Base-by-base conservation (phyloP, 2,888 invertebrate species). In the Brachycybe producta region DNA sequence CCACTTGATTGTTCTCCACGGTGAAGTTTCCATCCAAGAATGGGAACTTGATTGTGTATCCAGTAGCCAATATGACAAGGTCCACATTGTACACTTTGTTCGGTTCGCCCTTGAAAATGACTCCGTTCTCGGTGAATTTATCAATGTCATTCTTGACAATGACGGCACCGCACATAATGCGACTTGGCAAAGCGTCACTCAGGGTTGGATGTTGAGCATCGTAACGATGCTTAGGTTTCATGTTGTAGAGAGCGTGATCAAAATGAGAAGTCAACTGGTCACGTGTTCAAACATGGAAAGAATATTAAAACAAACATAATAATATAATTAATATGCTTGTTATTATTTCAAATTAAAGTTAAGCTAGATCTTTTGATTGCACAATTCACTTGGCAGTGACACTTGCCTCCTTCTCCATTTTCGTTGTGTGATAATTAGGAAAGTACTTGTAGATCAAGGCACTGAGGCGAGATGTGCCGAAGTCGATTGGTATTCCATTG, bases 181-280 rank as follows among this genome's bases (percentile, higher is more conserved):
- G 61, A 52, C 66, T 65, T 2, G 70, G 69, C 3, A 71, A 60
- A 41, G 69, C 68, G 57, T 71, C 71, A 54, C 69, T 69, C 46
- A 71, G 65, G 46, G 57, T 57, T 1, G 56, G 52, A 48, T 66
- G 62, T 38, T 63, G 61, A 4, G 60, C 55, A 19, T 60, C 54
- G 24, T 62, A 56, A 48, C 64, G 51, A 55, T 69, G 66, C 5
- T 60, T 54, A 5, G 70, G 70, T 44, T 64, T 61, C 24, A 71
- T 54, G 3, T 64, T 61, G 57, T 67, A 71, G 1, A 60, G 53
- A 7, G 60, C 61, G 55, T 70, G 70, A 56, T 68, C 61, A 48
- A 68, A 62, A 15, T 58, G 53, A 7, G 7, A 8, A 8, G 13
- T 41, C 41, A n/a, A n/a, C n/a, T n/a, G n/a, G n/a, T n/a, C 13